Evolutionary conservation across 1,140 invertebrate species (phyloP), one percentile per base, ranked within the genome.

Genomic region (Maconellicoccus hirsutus): DNA sequence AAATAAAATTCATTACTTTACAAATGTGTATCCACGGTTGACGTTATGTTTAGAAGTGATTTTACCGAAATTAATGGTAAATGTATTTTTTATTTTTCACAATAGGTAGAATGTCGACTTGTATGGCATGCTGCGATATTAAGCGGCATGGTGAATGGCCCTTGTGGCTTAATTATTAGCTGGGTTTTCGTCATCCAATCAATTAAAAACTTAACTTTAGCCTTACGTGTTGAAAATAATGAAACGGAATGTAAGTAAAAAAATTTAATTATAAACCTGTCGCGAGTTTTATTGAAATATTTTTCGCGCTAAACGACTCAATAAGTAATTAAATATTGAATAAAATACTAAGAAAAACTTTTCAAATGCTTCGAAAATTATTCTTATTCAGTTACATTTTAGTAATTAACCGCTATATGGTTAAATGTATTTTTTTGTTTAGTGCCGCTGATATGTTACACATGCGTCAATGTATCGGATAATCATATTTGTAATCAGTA

Each of bases 381-480:
- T 33, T 33, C 12, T 33, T 12, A 33, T 33, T 33, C 4, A 33
- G 12, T 33, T 33, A n/a, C n/a, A n/a, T n/a, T n/a, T n/a, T n/a
- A n/a, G n/a, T n/a, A n/a, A n/a, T n/a, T n/a, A n/a, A 33, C 29
- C 29, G 29, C 29, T 33, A 6, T 33, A 12, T 33, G 29, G 29
- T 33, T 33, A 6, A 33, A 10, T 42, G 8, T 42, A 42, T 42
- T 59, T 19, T 59, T 59, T 59, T 59, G 16, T 59, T n/a, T 22
- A 59, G 52, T 59, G 21, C 52, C 52, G 16, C 79, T 86, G 74
- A 86, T 85, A 59, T 87, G 85, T 78, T 87, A 86, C 77, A 86
- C 85, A 75, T 87, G 85, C 77, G 84, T 87, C 75, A 87, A 87
- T 79, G 85, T 86, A 72, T 86, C 85, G 74, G 84, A 86, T 79